Conservation (phyloP, 2,797 vertebrate species). For the Rhabdomys pumilio region DNA sequence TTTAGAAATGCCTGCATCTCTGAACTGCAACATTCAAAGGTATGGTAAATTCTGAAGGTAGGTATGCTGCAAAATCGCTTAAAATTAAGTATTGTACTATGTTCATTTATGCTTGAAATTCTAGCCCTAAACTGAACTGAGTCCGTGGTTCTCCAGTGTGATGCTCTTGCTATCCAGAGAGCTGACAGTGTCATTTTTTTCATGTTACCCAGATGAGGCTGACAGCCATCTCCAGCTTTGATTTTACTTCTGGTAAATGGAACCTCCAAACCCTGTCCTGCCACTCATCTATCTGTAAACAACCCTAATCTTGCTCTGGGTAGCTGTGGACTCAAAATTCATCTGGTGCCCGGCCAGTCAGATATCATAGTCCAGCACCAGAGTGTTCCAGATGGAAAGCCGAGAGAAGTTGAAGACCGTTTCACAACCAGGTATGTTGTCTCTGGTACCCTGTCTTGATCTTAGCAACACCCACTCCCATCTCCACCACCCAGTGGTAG, state of each 20-base stretch:
- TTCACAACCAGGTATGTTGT: conserved; percentile 90
- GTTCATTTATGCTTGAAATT: conserved; percentile 3
- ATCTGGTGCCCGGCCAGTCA: conserved; percentile 96
- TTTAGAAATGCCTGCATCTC: conserved; percentile 89
- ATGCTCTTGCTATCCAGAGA: not conserved
- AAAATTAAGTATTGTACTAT: conserved; percentile 84
- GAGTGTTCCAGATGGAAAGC: conserved; percentile 92
- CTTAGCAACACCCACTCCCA: not conserved
- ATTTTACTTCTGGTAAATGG: not conserved
- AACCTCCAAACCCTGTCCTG: not conserved
- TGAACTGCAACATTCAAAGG: conserved; percentile 92
- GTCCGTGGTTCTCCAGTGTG: not conserved
- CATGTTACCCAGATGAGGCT: conserved; percentile 92
- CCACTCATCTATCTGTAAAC: conserved; percentile 94
- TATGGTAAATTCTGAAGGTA: conserved; percentile 92
- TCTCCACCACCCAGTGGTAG: no score
- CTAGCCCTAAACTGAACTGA: not conserved
- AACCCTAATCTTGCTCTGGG: conserved; percentile 95
- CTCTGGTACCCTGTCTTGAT: conserved; percentile 66
- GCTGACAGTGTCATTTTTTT: conserved; percentile 88
- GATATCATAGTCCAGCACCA: conserved; percentile 94
- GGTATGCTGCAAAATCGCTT: conserved; percentile 92
- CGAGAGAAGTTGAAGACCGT: conserved; percentile 95
- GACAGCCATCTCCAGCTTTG: not conserved
- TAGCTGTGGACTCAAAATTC: conserved; percentile 94